Base-by-base conservation (phyloP, 2,888 invertebrate species). In the Aspidapion aeneum region DNA sequence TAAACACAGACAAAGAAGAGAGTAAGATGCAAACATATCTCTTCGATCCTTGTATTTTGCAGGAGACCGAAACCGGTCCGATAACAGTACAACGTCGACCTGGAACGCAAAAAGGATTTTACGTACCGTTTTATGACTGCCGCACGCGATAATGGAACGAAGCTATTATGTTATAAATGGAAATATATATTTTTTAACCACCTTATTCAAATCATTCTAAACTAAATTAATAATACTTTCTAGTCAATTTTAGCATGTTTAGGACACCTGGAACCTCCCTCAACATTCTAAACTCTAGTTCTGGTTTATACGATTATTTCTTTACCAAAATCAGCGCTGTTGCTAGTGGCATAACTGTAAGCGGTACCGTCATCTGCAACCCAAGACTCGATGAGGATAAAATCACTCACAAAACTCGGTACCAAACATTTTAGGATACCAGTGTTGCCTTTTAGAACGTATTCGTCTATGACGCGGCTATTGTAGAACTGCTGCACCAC, bases 401-500 rank as follows among this genome's bases (percentile, higher is more conserved):
- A 93, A 84, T 93, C 93, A 57, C 90, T 88, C 65, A 93, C 91
- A 80, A 93, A 93, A 73, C 92, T 92, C 64, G 93, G 93, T 66
- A 93, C 87, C 68, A 87, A 82, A 81, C 93, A 93, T 79, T 93
- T 93, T 62, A 93, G 82, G 66, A 89, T 89, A 54, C 88, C 93
- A 54, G 92, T 86, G 81, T 93, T 93, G 68, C 93, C 93, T 68
- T 90, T 86, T 70, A 93, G 83, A 67, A 93, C 91, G 78, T 92
- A 92, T 81, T 93, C 93, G 79, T 93, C 93, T 73, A 87, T 92
- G 63, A 93, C 91, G 63, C 93, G 87, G 68, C 90, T 90, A 79
- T 92, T 90, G 83, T 93, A 93, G 76, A 87, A 87, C 79, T 93
- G 93, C 80, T 90, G 90, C 66, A 93, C 91, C 79, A 92, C 93